Percentiles rank a stretch among this genome's conserved stretches.
Evolutionary conservation across 2,113 vertebrate species (phyloP).

Genomic region (Amblyopsis rosae): DNA sequence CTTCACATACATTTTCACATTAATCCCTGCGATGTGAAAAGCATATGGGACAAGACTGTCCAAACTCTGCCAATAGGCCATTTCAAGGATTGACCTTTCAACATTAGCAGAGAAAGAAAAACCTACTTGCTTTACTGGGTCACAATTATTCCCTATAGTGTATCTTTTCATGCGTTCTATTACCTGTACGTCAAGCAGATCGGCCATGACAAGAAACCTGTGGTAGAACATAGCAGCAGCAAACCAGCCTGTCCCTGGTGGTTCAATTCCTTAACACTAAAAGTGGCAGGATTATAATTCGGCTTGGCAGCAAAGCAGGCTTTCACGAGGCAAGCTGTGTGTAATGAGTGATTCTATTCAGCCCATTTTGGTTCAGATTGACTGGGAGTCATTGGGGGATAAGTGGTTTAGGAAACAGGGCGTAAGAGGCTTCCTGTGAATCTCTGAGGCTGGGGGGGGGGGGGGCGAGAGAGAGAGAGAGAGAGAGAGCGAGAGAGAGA

Average conservation of each 20-base stretch:
- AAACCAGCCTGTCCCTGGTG: slow-evolving; percentile 16
- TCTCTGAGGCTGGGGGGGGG: slow-evolving; percentile 42
- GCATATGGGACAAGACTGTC: background rate
- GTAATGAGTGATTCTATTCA: slow-evolving; percentile 52
- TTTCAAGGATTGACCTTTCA: background rate
- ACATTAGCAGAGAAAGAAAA: background rate
- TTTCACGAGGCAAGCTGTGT: slow-evolving; percentile 29
- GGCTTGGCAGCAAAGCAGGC: slow-evolving; percentile 36
- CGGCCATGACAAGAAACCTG: slow-evolving; percentile 2
- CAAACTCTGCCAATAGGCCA: too few relatives aligned
- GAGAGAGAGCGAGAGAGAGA: background rate
- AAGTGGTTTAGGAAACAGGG: slow-evolving; percentile 58
- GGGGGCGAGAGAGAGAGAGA: slow-evolving; percentile 4
- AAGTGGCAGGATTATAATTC: slow-evolving; percentile 37
- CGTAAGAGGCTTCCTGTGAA: slow-evolving; percentile 57
- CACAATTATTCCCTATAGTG: background rate
- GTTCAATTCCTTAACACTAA: slow-evolving; percentile 29
- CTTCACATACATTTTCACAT: background rate
- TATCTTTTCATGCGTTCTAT: background rate
- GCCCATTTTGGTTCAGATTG: slow-evolving; percentile 33
- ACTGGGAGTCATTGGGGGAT: slow-evolving; percentile 48
- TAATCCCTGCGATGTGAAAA: background rate
- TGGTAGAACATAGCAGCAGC: background rate
- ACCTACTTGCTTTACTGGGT: background rate
- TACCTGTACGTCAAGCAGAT: background rate